phyloP scores from a whole-genome alignment of 2,113 vertebrate genomes.

The Okapia johnstoni region DNA sequence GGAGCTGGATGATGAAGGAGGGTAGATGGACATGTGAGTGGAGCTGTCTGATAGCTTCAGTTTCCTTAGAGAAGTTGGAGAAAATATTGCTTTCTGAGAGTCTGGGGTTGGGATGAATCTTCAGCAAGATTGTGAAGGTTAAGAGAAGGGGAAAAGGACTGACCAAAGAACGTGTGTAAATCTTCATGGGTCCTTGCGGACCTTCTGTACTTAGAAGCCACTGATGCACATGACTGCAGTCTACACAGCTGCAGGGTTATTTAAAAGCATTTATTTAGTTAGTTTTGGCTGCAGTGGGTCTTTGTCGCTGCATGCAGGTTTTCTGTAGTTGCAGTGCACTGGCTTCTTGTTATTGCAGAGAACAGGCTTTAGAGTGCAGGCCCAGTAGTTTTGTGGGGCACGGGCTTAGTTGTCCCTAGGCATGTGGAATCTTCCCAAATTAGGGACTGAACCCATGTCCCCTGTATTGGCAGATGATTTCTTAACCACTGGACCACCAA shows the following conservation, averaged over 20 bases:
- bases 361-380: rapidly evolving
- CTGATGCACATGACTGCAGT: rapidly evolving
- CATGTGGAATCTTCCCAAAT: not conserved
- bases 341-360: not conserved
- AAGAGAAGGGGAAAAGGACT: not conserved
- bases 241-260: not conserved
- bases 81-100: not conserved
- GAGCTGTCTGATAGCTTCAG: not conserved
- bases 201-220: not conserved
- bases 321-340: not conserved
- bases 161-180: not conserved
- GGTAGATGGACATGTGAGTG: not conserved
- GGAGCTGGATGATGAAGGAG: not conserved
- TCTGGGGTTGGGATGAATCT: not conserved
- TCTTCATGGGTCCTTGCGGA: not conserved
- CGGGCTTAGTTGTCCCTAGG: not conserved
- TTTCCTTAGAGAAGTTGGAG: not conserved
- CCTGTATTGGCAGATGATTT: not conserved
- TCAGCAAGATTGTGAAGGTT: not conserved
- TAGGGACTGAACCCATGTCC: rapidly evolving
- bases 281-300: not conserved
- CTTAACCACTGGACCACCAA: not conserved
- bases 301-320: not conserved
- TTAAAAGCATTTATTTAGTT: not conserved
- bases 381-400: not conserved